Conservation (phyloP, 2,888 invertebrate genomes). For the Drosophila neotestacea region DNA sequence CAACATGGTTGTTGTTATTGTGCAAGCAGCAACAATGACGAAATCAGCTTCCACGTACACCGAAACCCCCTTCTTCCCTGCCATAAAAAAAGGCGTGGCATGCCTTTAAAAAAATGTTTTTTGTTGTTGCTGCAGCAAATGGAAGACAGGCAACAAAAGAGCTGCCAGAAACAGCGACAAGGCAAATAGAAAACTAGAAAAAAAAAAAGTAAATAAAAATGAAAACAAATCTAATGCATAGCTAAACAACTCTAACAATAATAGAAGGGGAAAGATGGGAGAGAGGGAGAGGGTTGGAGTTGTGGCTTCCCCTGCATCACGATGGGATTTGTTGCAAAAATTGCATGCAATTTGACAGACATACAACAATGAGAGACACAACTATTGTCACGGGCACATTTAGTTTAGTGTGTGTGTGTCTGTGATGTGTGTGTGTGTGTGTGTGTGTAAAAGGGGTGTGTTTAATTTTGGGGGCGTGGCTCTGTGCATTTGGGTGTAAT, state of each 20-base stretch:
- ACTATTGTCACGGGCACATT: constrained; percentile 63
- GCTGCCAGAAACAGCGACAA: constrained; percentile 20
- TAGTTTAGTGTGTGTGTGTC: constrained; percentile 16
- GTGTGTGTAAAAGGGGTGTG: constrained; percentile 8
- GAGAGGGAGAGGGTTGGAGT: neutral
- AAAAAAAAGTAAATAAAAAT: neutral
- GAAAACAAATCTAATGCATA: constrained; percentile 74
- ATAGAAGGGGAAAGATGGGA: constrained; percentile 9
- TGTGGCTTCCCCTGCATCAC: constrained; percentile 1
- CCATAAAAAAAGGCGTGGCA: constrained; percentile 25
- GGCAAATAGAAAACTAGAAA: constrained; percentile 22
- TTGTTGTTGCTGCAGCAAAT: constrained; percentile 34
- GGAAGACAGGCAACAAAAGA: constrained; percentile 34
- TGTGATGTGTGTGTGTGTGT: constrained; percentile 4
- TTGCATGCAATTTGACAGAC: constrained; percentile 61
- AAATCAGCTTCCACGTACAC: constrained; percentile 50
- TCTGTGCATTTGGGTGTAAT: constrained; percentile 57
- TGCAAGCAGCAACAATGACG: constrained; percentile 62
- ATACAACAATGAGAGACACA: constrained; percentile 39
- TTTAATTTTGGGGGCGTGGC: constrained; percentile 43
- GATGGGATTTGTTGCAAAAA: constrained; percentile 48
- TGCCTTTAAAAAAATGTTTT: constrained; percentile 30
- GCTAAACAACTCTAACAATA: constrained; percentile 59
- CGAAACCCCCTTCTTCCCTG: constrained; percentile 2
- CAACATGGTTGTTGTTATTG: constrained; percentile 57